These are phyloP conservation scores for Cephus pygmeus DNA, from an alignment of 2,888 invertebrate species.

Conservation along the genomic window DNA sequence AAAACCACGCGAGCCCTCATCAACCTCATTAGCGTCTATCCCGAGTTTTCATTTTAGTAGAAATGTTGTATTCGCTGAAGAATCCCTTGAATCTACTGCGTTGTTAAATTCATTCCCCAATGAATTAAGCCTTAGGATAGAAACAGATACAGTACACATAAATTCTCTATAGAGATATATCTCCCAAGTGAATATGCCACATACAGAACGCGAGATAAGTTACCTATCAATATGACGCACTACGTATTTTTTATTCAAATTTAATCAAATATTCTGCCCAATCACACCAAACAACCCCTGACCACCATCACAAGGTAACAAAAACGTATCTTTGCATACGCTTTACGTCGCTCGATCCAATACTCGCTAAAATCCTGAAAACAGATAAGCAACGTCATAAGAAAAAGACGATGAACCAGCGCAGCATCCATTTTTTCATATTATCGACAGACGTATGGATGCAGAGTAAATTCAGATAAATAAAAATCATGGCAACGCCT, in stretches of 20 bases:
- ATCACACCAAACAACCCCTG: neutral
- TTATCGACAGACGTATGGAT: neutral
- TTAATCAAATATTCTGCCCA: neutral
- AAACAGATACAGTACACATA: neutral
- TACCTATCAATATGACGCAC: neutral
- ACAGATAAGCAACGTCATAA: neutral
- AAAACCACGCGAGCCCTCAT: neutral
- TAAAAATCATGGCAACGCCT: neutral
- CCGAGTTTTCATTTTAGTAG: neutral
- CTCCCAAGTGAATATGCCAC: neutral
- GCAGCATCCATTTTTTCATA: neutral
- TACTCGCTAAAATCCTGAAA: neutral
- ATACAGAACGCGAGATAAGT: neutral
- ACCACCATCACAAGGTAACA: neutral
- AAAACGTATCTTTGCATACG: neutral
- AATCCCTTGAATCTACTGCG: neutral
- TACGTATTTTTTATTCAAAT: neutral
- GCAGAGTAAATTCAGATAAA: neutral
- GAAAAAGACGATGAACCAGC: neutral
- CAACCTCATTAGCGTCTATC: neutral
- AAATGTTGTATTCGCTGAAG: neutral
- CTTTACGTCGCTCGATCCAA: neutral
- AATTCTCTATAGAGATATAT: neutral
- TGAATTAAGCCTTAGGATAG: neutral
- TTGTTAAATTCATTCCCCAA: neutral